Evolutionary conservation across 2,113 vertebrate genomes (phyloP), one percentile per base, ranked within the genome.

Genomic region (Procapra przewalskii): DNA sequence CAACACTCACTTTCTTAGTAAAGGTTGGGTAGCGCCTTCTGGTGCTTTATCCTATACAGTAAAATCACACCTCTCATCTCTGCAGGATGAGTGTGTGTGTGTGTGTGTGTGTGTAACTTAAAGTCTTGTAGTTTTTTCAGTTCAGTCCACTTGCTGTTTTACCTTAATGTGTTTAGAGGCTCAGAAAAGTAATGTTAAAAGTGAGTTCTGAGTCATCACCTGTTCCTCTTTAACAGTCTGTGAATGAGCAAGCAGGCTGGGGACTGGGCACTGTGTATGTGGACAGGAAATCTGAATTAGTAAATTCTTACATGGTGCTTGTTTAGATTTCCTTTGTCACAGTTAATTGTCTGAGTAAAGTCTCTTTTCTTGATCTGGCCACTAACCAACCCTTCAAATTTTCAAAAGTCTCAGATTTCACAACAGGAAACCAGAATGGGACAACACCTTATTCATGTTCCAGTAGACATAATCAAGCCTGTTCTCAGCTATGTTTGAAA

Each of bases 161-260:
- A 93, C 57, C 55, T 88, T 57, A 50, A 13, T 94, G 88, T 88
- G 16, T 55, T 62, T 82, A 77, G 36, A 64, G 67, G 33, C 55
- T 92, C 25, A 91, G 87, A 71, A 88, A 84, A 91, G n/a, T 64
- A 82, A 87, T 80, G 25, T 95, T 77, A 85, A 75, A 94, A 81
- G 64, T 82, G 91, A 82, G 48, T 88, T 94, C 31, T 79, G 82
- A 82, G 43, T 75, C 60, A 77, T 52, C n/a, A 36, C 21, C 29
- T 91, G 93, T 81, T 82, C 25, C 52, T 5, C 16, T 81, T 54
- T 82, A 62, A 77, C 31, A 54, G 33, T 54, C 31, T 84, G 36
- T 62, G 67, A 14, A 33, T 19, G n/a, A 48, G 81, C n/a, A 16
- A 88, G n/a, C 50, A 81, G 77, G 36, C 33, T 10, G 29, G 81